Evolutionary conservation across 2,797 vertebrate genomes (phyloP).

Genomic region (Pyrocephalus nanus): DNA sequence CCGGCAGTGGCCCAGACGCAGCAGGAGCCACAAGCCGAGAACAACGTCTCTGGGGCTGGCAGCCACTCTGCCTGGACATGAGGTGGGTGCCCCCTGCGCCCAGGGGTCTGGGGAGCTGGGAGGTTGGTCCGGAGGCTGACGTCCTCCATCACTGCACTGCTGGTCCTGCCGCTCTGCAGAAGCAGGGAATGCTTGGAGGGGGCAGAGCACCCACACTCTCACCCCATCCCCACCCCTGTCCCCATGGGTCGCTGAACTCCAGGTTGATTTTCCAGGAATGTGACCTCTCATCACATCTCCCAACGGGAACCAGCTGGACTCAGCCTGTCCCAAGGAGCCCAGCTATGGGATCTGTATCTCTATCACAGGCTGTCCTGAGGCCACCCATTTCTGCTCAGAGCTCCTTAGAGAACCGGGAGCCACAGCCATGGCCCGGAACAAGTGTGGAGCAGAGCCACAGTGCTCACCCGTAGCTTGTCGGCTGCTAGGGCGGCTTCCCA

Average conservation of each 20-base stretch:
- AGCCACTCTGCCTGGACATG: background rate
- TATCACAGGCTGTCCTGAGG: no score
- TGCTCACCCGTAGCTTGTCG: background rate
- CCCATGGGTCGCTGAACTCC: fast-evolving
- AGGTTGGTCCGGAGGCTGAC: background rate
- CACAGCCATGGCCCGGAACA: fast-evolving
- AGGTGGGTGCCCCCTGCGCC: background rate
- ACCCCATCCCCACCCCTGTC: background rate
- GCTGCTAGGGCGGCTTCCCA: background rate
- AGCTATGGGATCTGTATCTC: background rate
- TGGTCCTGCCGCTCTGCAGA: no score
- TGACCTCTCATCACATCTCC: background rate
- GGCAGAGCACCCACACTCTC: background rate
- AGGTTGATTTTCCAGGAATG: background rate
- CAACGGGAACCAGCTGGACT: fast-evolving
- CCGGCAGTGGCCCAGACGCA: background rate
- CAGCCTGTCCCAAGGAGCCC: background rate
- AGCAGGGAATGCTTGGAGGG: background rate
- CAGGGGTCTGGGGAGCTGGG: background rate
- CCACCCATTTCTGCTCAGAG: background rate
- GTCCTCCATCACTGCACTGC: background rate
- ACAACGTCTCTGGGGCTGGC: background rate
- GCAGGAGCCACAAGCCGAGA: background rate
- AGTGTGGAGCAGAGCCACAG: fast-evolving
- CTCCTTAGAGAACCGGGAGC: background rate